Conservation (phyloP, 1,140 invertebrate species). For the Neuroterus valhalla region DNA sequence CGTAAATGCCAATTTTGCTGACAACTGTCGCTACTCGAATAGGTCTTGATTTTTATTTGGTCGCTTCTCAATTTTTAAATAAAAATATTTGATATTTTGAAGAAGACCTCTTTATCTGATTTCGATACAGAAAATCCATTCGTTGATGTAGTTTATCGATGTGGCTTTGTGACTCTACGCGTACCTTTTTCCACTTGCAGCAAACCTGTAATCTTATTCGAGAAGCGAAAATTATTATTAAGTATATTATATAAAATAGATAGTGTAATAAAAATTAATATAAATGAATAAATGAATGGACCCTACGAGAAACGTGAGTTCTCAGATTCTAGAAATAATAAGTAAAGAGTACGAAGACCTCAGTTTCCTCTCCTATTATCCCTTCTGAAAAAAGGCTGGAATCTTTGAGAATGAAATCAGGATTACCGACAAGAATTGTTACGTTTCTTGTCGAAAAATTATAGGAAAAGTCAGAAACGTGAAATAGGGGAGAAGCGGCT, state of each 20-base stretch:
- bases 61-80: constrained; percentile 41
- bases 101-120: constrained; percentile 40
- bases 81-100: constrained; percentile 36
- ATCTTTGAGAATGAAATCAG: too few species aligned
- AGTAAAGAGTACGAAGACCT: too few species aligned
- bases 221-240: constrained; percentile 57
- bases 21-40: constrained; percentile 56
- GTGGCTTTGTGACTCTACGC: constrained; percentile 37
- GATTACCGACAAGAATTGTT: too few species aligned
- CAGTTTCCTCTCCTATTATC: too few species aligned
- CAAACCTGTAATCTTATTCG: constrained; percentile 59
- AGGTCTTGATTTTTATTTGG: constrained; percentile 34
- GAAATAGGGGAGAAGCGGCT: too few species aligned
- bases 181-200: constrained; percentile 36
- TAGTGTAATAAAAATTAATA: constrained; percentile 70
- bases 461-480: too few species aligned
- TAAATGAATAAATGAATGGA: constrained; percentile 68
- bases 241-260: constrained; percentile 62
- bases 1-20: constrained; percentile 42
- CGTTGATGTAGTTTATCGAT: constrained; percentile 33
- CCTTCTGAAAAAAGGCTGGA: too few species aligned
- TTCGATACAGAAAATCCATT: constrained; percentile 35
- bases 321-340: too few species aligned
- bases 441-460: too few species aligned
- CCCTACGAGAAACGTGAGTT: constrained; percentile 43